Evolutionary conservation across 2,797 vertebrate genomes (phyloP).

Genomic region (Clarias platycephalus): DNA sequence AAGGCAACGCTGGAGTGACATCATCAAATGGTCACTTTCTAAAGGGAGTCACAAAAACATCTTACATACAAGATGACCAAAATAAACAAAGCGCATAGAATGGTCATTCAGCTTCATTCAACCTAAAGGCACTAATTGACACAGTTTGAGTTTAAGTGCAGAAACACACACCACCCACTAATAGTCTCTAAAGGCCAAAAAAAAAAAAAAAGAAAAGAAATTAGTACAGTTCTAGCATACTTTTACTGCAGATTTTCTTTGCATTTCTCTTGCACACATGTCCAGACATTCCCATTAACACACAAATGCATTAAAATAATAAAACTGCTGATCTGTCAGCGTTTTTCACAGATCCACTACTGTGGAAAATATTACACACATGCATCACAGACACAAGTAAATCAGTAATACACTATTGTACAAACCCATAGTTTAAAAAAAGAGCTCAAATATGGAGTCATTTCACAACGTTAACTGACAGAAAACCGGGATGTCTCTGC

Average conservation of each 20-base stretch:
- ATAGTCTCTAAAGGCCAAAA: not conserved
- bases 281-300: constrained; percentile 3
- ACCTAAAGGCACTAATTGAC: constrained; percentile 29
- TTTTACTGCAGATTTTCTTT: constrained; percentile 7
- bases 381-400: constrained; percentile 9
- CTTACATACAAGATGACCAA: not conserved
- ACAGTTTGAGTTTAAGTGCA: constrained; percentile 16
- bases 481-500: not conserved
- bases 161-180: not conserved
- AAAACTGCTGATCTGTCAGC: not conserved
- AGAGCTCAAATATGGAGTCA: no score
- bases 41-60: not conserved
- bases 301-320: not conserved
- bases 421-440: not conserved
- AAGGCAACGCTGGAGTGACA: not conserved
- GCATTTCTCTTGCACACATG: constrained; percentile 10
- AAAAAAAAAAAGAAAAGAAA: no score
- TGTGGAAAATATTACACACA: constrained; percentile 18
- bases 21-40: not conserved
- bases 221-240: constrained; percentile 2
- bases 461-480: not conserved
- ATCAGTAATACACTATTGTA: constrained; percentile 13
- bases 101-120: not conserved
- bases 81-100: not conserved
- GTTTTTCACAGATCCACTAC: constrained; percentile 3